Evolutionary conservation across 2,113 vertebrate species (phyloP).

Genomic region (Perca flavescens): DNA sequence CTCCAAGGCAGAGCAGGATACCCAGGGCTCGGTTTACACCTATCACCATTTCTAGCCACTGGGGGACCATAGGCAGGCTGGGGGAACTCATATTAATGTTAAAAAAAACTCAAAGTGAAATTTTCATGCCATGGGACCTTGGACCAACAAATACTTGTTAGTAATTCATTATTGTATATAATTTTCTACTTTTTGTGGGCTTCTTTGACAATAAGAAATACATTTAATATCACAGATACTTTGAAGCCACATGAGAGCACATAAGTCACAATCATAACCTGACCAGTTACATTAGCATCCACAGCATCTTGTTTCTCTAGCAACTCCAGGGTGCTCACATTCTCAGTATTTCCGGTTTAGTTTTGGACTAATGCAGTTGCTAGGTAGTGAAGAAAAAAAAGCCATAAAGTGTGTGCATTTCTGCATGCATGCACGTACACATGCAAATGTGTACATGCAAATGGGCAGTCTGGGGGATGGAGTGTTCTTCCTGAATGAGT

Average conservation of each 20-base stretch:
- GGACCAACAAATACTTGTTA: not conserved
- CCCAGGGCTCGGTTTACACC: too few relatives aligned
- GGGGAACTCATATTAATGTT: too few relatives aligned
- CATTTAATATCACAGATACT: not conserved
- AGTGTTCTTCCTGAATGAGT: slow-evolving; percentile 41
- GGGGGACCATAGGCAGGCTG: too few relatives aligned
- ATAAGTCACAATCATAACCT: slow-evolving; percentile 7
- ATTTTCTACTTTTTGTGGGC: not conserved
- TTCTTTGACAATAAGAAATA: not conserved
- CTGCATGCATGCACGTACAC: not conserved
- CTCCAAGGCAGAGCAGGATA: too few relatives aligned
- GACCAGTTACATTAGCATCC: slow-evolving; percentile 44
- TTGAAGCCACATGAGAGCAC: not conserved
- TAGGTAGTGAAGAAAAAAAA: slow-evolving; percentile 18
- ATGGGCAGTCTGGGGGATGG: slow-evolving; percentile 6
- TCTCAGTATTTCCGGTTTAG: slow-evolving; percentile 60
- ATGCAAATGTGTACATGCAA: too few relatives aligned
- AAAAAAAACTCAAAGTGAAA: too few relatives aligned
- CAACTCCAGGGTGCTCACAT: slow-evolving; percentile 42
- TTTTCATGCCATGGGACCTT: too few relatives aligned
- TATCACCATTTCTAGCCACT: too few relatives aligned
- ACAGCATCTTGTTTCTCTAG: slow-evolving; percentile 52
- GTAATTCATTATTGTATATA: not conserved
- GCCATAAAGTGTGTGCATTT: not conserved
- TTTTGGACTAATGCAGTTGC: slow-evolving; percentile 44